Evolutionary conservation across 1,140 invertebrate species (phyloP), one percentile per base, ranked within the genome.

Genomic region (Parapsyche elsis): DNA sequence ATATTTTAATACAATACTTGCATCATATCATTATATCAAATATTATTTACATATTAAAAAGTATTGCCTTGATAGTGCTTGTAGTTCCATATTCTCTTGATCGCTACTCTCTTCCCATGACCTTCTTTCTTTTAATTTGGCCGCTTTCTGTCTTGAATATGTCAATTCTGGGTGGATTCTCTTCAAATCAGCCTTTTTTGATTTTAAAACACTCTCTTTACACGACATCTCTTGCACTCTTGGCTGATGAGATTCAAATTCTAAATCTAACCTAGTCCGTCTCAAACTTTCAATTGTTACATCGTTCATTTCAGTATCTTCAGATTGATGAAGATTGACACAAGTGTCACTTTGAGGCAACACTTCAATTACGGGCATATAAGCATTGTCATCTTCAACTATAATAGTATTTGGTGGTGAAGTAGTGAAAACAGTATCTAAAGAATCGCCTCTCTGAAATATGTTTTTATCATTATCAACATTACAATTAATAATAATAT

Each of bases 351-450:
- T 61, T 16, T 73, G 61, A 53, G 9, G 12, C 30, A 30, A 23
- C 0, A 19, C 30, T 26, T 67, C 64, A 71, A 10, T 71, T 38
- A 21, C 49, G 0, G 67, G 21, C 16, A 26, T 30, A 9, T 79
- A 49, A 21, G n/a, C 23, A 44, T 78, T 46, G 1, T 78, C 23
- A 16, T 83, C 79, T 80, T 88, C 86, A 71, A 85, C 85, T 67
- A 81, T 83, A 44, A 84, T 84, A 5, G 64, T 76, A 75, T 85
- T 87, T 61, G 89, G 89, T 7, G 90, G 90, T 7, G 90, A 91
- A 45, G 88, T 88, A n/a, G 90, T 89, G 79, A 91, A 91, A 10
- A 91, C 89, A 7, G 90, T 91, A 76, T 91, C 90, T 76, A 91
- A 84, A 1, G 90, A 91, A 82, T 91, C 90, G 2, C 90, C 90